phyloP scores from a whole-genome alignment of 2,113 vertebrate genomes.

The Mormyrus iriodes region DNA sequence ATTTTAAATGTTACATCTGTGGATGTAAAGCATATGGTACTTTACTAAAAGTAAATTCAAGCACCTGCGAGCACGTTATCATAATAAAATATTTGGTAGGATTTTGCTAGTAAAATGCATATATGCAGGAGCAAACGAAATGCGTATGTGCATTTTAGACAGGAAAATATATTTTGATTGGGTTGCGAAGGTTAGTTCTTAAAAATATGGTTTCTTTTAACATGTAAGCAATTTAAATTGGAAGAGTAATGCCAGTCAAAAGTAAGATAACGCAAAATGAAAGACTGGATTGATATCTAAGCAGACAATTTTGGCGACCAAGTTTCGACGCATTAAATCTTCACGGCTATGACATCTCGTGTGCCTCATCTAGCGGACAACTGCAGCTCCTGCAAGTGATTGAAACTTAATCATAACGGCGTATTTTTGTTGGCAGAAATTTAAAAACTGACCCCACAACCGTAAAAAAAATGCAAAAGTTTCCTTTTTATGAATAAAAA shows the following conservation, averaged over 20 bases:
- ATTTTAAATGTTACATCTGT: neutral
- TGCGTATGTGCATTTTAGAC: neutral
- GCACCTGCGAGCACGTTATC: neutral
- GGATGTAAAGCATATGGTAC: neutral
- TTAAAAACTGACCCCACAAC: neutral
- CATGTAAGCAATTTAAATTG: neutral
- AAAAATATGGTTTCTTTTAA: neutral
- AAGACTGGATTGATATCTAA: neutral
- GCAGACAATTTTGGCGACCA: neutral
- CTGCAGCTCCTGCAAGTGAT: neutral
- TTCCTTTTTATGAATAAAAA: neutral
- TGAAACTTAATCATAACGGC: neutral
- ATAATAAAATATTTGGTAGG: neutral
- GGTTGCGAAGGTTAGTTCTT: neutral
- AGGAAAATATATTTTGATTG: neutral
- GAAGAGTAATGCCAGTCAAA: neutral
- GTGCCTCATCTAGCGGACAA: conserved; percentile 20
- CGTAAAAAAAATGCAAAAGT: neutral
- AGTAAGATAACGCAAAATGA: neutral
- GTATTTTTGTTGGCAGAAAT: neutral
- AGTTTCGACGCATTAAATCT: neutral
- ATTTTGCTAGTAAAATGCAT: neutral
- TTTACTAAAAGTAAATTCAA: neutral
- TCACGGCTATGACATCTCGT: neutral
- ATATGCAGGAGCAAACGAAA: neutral